Base-by-base conservation (phyloP, 2,113 vertebrate genomes). In the Pandion haliaetus region DNA sequence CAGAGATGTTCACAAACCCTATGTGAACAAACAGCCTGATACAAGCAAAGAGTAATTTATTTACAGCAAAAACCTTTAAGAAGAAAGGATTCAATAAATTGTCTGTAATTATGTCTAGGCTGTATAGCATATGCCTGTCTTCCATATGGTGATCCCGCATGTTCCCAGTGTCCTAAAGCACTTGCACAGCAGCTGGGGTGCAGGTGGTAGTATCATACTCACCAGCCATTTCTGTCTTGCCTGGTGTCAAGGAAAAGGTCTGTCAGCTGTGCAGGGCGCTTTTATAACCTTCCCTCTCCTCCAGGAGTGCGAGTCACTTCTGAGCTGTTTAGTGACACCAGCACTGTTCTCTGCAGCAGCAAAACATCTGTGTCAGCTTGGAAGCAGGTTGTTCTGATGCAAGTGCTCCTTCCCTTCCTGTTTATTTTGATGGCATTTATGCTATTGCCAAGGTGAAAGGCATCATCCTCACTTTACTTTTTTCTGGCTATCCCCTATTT, bases 321-420 rank as follows among this genome's bases (percentile, higher is more conserved):
- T 47, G 77, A 67, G 44, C 9, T 44, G 24, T 69, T 65, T 25
- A 55, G 55, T 82, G 91, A 86, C 76, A 84, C 28, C 38, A 54
- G 32, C 28, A 25, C 52, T 47, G 32, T 11, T 91, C 57, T 96
- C 86, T 71, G 81, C 38, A 78, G 61, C 1, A 5, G 78, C 42
- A 54, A 94, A 94, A 82, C 87, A 80, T 72, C 87, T 72, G 62
- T 96, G 90, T 62, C 88, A 86, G 92, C 69, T 73, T 88, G 62
- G 77, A 65, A 62, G 32, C 2, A 52, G 63, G 25, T 23, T 76
- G 49, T 25, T 87, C 49, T 93, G 54, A 71, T 87, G 31, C 49
- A 76, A 90, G 81, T 29, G 25, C 54, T 36, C 31, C 83, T 88
- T 80, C 25, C 32, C 31, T 65, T 52, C 40, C 49, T 73, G 45